Percentiles rank a stretch among this genome's conserved stretches.
phyloP scores from a whole-genome alignment of 2,113 vertebrate genomes.

The Mastomys natalensis region DNA sequence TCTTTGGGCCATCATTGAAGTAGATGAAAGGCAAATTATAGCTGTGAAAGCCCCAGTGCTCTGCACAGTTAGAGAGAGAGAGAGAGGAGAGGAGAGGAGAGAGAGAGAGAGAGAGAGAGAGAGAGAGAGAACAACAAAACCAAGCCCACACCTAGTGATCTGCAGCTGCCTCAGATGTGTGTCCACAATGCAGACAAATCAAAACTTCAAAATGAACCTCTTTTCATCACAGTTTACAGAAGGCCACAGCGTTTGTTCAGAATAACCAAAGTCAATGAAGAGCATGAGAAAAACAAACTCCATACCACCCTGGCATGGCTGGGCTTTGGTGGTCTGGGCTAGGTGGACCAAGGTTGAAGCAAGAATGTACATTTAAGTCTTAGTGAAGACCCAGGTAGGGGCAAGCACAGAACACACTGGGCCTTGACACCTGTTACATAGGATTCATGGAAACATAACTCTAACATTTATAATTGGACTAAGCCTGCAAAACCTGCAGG shows the following conservation, averaged over 20 bases:
- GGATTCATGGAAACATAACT: constrained; percentile 50
- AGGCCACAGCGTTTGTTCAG: background rate
- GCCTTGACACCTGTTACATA: constrained; percentile 56
- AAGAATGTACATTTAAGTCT: background rate
- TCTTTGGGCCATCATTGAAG: constrained; percentile 82
- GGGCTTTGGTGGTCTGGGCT: background rate
- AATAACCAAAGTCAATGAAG: constrained; percentile 5
- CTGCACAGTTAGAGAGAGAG: constrained; percentile 70
- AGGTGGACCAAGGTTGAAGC: background rate
- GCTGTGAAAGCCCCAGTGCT: constrained; percentile 75
- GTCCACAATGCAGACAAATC: constrained; percentile 50
- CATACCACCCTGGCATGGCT: accelerated
- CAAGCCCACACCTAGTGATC: background rate
- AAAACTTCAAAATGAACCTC: constrained; percentile 51
- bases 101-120: too few relatives aligned
- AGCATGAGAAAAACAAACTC: background rate
- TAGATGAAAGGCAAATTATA: constrained; percentile 85
- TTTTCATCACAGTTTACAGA: constrained; percentile 65
- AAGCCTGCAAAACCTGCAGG: constrained; percentile 20
- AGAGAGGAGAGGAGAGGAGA: too few relatives aligned
- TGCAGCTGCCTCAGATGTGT: constrained; percentile 71
- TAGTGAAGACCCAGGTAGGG: constrained; percentile 38
- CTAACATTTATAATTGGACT: constrained; percentile 22
- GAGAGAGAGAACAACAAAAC: background rate
- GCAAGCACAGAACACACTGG: background rate